phyloP scores from a whole-genome alignment of 2,888 invertebrate genomes.

The Caenorhabditis afra region DNA sequence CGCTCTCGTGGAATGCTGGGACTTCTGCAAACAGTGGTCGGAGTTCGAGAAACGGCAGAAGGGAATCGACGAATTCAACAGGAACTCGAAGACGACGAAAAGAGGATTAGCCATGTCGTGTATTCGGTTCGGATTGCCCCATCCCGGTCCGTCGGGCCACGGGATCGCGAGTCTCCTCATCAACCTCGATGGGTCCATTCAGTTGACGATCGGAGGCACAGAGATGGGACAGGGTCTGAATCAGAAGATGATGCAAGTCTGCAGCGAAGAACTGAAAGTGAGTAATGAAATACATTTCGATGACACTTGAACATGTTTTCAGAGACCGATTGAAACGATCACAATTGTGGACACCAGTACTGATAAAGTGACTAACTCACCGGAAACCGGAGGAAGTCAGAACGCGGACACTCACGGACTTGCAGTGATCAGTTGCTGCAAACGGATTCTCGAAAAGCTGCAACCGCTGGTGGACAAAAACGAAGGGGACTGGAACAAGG shows the following conservation, averaged over 20 bases:
- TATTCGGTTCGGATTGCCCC: constrained; percentile 89
- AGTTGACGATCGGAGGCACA: constrained; percentile 89
- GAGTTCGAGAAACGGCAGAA: constrained; percentile 84
- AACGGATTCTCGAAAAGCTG: constrained; percentile 36
- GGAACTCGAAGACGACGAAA: constrained; percentile 84
- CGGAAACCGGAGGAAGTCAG: constrained; percentile 91
- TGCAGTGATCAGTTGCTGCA: constrained; percentile 85
- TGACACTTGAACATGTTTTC: not conserved
- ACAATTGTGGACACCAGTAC: constrained; percentile 69
- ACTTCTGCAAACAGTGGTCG: constrained; percentile 87
- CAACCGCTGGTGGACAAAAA: constrained; percentile 49
- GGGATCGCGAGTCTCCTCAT: constrained; percentile 90
- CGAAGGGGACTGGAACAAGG: constrained; percentile 61
- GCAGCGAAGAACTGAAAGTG: constrained; percentile 87
- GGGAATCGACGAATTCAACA: constrained; percentile 86
- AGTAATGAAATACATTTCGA: constrained; percentile 81
- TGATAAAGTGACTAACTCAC: constrained; percentile 86
- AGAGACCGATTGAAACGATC: constrained; percentile 65
- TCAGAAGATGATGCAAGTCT: constrained; percentile 92
- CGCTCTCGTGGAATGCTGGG: constrained; percentile 85
- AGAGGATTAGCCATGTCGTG: constrained; percentile 89
- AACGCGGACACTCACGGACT: constrained; percentile 92
- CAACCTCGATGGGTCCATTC: constrained; percentile 89
- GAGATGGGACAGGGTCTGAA: constrained; percentile 98
- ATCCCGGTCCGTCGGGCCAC: constrained; percentile 72